A percentile compares a stretch with the other conserved stretches of the same genome.
Evolutionary conservation across 2,113 vertebrate species (phyloP).

Genomic region (Atlantisia rogersi): DNA sequence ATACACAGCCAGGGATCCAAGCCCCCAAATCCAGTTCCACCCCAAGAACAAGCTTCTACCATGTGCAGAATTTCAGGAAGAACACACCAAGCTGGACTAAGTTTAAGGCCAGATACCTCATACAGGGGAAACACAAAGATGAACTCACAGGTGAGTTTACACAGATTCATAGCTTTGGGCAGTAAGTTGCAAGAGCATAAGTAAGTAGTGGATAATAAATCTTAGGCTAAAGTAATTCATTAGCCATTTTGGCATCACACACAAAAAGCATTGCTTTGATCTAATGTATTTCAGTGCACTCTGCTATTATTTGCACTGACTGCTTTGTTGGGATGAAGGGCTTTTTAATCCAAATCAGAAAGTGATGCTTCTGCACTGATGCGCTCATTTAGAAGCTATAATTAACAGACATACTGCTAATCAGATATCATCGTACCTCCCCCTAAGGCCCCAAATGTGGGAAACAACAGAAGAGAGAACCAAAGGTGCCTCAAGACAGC

Average conservation of each 20-base stretch:
- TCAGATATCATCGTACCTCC: constrained; percentile 62
- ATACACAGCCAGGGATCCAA: background rate
- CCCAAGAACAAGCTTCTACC: background rate
- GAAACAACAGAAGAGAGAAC: constrained; percentile 51
- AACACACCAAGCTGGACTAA: background rate
- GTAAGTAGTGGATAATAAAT: constrained; percentile 44
- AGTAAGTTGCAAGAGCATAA: constrained; percentile 34
- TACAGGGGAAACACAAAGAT: background rate
- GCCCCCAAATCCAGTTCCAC: background rate
- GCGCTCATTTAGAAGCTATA: constrained; percentile 71
- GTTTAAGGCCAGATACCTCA: background rate
- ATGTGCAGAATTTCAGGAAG: background rate
- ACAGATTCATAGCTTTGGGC: background rate
- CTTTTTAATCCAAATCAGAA: constrained; percentile 75
- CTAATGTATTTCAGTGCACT: constrained; percentile 38
- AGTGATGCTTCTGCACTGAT: constrained; percentile 66
- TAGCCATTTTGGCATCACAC: constrained; percentile 49
- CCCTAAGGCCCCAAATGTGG: constrained; percentile 64
- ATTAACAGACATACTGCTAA: constrained; percentile 78
- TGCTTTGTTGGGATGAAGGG: constrained; percentile 73
- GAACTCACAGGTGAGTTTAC: constrained; percentile 31
- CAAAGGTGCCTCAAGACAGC: constrained; percentile 27
- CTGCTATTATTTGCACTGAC: constrained; percentile 56
- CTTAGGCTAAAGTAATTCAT: constrained; percentile 38
- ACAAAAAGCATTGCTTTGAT: constrained; percentile 48